Conservation (phyloP, 2,888 invertebrate genomes). For the Limnephilus rhombicus region DNA sequence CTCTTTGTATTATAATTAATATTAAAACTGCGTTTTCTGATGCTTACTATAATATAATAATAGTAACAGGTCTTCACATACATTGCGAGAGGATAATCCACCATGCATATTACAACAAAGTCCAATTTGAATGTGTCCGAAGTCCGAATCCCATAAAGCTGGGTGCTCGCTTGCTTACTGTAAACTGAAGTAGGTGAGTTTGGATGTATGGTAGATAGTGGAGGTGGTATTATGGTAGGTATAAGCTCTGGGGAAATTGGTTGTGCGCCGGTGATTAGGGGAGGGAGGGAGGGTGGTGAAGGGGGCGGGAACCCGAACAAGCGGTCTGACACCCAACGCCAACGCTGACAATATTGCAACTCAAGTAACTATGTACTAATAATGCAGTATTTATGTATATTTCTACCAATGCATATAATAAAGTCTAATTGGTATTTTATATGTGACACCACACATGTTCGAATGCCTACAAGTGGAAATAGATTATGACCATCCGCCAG, state of each 20-base stretch:
- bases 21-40: not conserved
- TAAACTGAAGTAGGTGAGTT: constrained; percentile 34
- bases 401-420: not conserved
- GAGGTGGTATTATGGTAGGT: not conserved
- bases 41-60: not conserved
- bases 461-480: not conserved
- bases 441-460: too few relatives aligned
- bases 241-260: constrained; percentile 61
- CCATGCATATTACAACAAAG: not conserved
- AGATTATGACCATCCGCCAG: not conserved
- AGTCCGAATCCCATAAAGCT: constrained; percentile 22
- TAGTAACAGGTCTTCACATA: not conserved
- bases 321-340: constrained; percentile 56
- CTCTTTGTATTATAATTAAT: not conserved
- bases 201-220: constrained; percentile 22
- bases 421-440: not conserved
- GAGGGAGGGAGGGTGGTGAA: constrained; percentile 59
- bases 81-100: not conserved
- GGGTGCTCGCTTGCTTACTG: not conserved
- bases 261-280: constrained; percentile 61
- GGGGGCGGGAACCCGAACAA: constrained; percentile 54
- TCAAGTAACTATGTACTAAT: constrained; percentile 15
- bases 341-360: constrained; percentile 41
- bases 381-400: not conserved
- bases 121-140: constrained; percentile 16